Base-by-base conservation (phyloP, 2,113 vertebrate species). In the Malurus cyaneus region DNA sequence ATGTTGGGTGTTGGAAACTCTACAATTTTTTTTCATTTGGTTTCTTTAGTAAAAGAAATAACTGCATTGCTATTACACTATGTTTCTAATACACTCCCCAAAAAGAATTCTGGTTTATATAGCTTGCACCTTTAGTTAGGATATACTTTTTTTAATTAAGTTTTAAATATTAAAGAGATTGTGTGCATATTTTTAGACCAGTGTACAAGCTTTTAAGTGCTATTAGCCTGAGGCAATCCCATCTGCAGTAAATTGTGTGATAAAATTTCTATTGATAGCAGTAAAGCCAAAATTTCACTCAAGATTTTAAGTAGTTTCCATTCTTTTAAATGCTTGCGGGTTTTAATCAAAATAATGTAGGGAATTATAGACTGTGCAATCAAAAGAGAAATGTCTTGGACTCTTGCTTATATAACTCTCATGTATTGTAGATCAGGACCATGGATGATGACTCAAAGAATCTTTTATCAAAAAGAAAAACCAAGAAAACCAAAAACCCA, bases 161-260 rank as follows among this genome's bases (percentile, higher is more conserved):
- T 85, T 93, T 92, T 88, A 88, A 90, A 80, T 83, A 77, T 80
- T 77, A 61, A 90, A 83, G 54, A 88, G 39, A 41, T 62, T 18
- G 2, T 53, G 36, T 53, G 61, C 14, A 11, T 26, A 57, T 56
- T 81, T 81, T 92, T 49, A 73, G 93, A 70, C 11, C 26, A 64
- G 8, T 28, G 39, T 83, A 39, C 39, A 91, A 53, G 44, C 49
- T 95, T 95, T 70, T 57, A 86, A 78, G 47, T 83, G 34, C 41
- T 53, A 6, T 24, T 72, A 92, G 60, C 80, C 69, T 78, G 69
- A 89, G 80, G 60, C 18, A 1, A 88, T 89, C 53, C 74, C 87
- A 28, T 80, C 79, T 90, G 31, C 44, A 86, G 36, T 69, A 83
- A 94, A 90, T 57, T 69, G 46, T 54, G 64, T 86, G 69, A 86